phyloP scores from a whole-genome alignment of 2,888 invertebrate species.

The Vanessa cardui region DNA sequence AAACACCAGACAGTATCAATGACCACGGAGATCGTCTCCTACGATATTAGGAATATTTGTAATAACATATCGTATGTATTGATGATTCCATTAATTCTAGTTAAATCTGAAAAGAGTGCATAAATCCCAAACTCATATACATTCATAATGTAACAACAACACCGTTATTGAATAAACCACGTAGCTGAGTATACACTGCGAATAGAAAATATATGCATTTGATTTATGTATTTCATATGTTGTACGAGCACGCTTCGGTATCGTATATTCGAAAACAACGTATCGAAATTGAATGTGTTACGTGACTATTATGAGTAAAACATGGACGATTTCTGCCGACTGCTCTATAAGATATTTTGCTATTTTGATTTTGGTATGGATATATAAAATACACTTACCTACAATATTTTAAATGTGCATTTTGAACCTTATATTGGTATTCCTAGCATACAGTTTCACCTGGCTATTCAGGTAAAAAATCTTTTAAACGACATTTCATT shows the following conservation, averaged over 20 bases:
- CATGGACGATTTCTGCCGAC: conserved; percentile 14
- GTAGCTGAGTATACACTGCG: conserved; percentile 7
- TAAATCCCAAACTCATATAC: conserved; percentile 2
- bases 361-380: not conserved
- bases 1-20: no score
- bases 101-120: not conserved
- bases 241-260: conserved; percentile 14
- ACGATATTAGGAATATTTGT: no score
- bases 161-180: conserved; percentile 22
- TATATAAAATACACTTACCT: no score
- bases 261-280: conserved; percentile 31
- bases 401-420: no score
- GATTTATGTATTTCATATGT: conserved; percentile 20
- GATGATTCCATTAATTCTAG: not conserved
- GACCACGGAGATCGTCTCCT: no score
- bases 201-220: conserved; percentile 21
- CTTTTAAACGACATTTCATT: no score
- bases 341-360: not conserved
- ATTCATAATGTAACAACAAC: conserved; percentile 17
- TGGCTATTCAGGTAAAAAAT: no score
- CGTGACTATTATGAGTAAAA: conserved; percentile 30
- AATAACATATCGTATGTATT: no score
- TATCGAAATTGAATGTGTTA: conserved; percentile 30
- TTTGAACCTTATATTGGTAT: no score
- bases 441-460: no score